Evolutionary conservation across 2,888 invertebrate genomes (phyloP).

Genomic region (Invenusta paracnida): DNA sequence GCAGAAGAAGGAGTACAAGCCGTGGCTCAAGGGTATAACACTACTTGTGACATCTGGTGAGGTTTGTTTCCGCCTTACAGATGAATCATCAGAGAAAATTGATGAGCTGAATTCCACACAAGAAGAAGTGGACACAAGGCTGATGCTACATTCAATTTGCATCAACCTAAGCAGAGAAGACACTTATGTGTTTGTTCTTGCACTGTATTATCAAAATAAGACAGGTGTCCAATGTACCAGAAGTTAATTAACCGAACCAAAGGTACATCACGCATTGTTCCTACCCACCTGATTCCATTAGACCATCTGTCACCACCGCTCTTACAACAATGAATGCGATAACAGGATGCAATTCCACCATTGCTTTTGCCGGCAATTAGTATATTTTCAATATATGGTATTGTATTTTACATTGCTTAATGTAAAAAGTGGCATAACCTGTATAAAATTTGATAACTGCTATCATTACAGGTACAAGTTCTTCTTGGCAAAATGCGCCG

Average conservation of each 20-base stretch:
- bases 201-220: neutral
- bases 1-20: constrained; percentile 5
- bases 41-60: constrained; percentile 3
- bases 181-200: neutral
- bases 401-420: neutral
- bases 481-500: neutral
- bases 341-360: neutral
- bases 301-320: neutral
- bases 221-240: neutral
- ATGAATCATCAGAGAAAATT: constrained; percentile 2
- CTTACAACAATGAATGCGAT: neutral
- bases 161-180: neutral
- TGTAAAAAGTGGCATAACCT: too few species aligned
- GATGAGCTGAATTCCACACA: neutral
- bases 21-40: constrained; percentile 5
- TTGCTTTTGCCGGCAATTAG: neutral
- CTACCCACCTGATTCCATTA: neutral
- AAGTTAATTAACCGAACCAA: neutral
- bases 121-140: too few species aligned
- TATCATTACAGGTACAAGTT: constrained; percentile 1
- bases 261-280: neutral
- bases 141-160: too few species aligned
- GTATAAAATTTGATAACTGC: neutral
- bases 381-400: too few species aligned
- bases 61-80: neutral